Evolutionary conservation across 2,888 invertebrate species (phyloP).

Genomic region (Tetranychus piercei): DNA sequence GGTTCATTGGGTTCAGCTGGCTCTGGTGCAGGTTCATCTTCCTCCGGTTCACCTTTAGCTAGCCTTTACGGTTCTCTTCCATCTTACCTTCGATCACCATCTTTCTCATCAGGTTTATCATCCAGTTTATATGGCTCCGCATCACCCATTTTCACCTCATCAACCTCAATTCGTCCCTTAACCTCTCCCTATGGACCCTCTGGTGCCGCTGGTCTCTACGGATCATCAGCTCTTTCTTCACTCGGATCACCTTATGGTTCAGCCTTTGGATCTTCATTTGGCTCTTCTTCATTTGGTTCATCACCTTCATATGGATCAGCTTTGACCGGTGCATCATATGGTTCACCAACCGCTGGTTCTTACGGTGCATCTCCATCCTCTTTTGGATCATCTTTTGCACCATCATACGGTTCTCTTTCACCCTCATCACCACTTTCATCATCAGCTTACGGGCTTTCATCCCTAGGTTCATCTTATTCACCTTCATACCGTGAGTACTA

Average conservation of each 20-base stretch:
- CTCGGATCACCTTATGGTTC: not conserved
- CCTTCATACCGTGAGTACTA: not conserved
- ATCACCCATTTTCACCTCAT: slow-evolving; percentile 11
- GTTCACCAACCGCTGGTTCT: not conserved
- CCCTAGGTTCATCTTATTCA: not conserved
- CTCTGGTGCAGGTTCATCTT: not conserved
- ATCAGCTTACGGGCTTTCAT: not conserved
- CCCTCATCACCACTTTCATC: slow-evolving; percentile 2
- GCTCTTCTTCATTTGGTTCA: slow-evolving; percentile 4
- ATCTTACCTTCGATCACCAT: slow-evolving; percentile 4
- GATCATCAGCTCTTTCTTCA: not conserved
- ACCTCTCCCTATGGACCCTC: not conserved
- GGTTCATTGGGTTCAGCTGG: slow-evolving; percentile 2
- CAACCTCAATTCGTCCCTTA: not conserved
- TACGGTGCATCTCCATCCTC: slow-evolving; percentile 7
- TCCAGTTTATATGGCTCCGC: not conserved
- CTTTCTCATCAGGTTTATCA: not conserved
- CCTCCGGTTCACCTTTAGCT: not conserved
- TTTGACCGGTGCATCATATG: not conserved
- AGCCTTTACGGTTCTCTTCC: not conserved
- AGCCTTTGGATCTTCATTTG: slow-evolving; percentile 2
- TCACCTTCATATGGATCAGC: slow-evolving; percentile 4
- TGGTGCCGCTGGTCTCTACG: not conserved
- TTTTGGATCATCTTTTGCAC: not conserved
- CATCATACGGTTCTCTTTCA: not conserved